Base-by-base conservation (phyloP, 2,797 vertebrate species). In the Oceanodroma leucorhoa region DNA sequence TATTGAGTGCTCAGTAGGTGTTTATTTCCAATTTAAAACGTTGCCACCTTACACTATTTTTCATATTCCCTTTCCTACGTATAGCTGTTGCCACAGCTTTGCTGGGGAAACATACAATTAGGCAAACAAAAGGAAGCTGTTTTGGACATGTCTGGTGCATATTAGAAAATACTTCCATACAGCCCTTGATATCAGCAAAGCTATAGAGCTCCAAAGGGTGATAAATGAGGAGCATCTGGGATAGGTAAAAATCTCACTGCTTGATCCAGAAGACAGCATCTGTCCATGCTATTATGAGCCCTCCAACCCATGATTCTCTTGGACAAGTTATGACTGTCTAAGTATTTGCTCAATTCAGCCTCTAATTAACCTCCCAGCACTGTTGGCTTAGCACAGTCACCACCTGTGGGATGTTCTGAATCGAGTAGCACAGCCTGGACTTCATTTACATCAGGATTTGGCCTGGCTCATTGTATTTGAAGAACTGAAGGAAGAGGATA, bases 371-470 rank as follows among this genome's bases (percentile, higher is more conserved):
- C 45, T 81, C 64, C 24, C 58, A 80, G 55, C 24, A 62, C 32
- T 58, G 20, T 20, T 87, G 58, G 51, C 27, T 95, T 51, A 91
- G 60, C 48, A 45, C 19, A 83, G n/a, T n/a, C 38, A 36, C 83
- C 24, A 83, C 53, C 72, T 88, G 83, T 90, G 72, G 61, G 43
- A 87, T 70, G 60, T 45, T 96, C 85, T 83, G 84, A 89, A 89
- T 38, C 5, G 7, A 90, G 65, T 13, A 87, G n/a, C 43, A 46
- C 40, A 69, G 38, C 26, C 71, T 80, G 72, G 61, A 85, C 70
- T 88, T 88, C 9, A 78, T 80, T 90, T 83, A 77, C 1, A 1
- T 67, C 83, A 83, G 34, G 34, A 27, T 70, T 86, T 94, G 61
- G 26, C 60, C n/a, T 91, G 51, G 51, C 12, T 89, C 55, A 54